Conservation (phyloP, 2,888 invertebrate species). For the Protonemura montana region DNA sequence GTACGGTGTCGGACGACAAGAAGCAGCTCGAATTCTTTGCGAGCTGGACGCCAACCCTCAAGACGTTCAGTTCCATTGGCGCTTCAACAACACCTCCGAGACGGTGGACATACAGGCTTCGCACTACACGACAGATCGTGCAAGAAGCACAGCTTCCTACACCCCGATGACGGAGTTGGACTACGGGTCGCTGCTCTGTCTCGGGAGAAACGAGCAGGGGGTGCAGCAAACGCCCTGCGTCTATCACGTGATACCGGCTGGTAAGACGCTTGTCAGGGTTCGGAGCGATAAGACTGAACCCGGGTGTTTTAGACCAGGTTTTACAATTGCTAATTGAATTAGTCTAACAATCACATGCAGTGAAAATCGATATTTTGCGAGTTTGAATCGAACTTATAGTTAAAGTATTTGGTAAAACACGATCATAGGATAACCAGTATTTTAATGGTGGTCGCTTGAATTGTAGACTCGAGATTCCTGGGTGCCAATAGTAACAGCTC, state of each 20-base stretch:
- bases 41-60: constrained; percentile 74
- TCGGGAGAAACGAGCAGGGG: constrained; percentile 77
- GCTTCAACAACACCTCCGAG: constrained; percentile 78
- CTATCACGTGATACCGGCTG: constrained; percentile 77
- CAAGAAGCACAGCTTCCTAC: constrained; percentile 72
- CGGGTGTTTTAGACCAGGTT: too few relatives aligned
- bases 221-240: constrained; percentile 76
- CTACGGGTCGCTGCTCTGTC: constrained; percentile 78
- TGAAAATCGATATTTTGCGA: too few relatives aligned
- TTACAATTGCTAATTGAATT: too few relatives aligned
- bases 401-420: too few relatives aligned
- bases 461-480: too few relatives aligned
- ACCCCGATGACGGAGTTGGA: constrained; percentile 72
- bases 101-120: constrained; percentile 72
- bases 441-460: too few relatives aligned
- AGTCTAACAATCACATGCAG: too few relatives aligned
- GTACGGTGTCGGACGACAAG: constrained; percentile 77
- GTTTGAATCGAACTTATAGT: too few relatives aligned
- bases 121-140: constrained; percentile 67
- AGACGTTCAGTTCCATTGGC: constrained; percentile 75
- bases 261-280: constrained; percentile 56
- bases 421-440: too few relatives aligned
- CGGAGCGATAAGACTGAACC: too few relatives aligned
- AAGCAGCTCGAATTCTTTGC: constrained; percentile 73
- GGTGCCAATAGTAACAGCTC: too few relatives aligned